Evolutionary conservation across 2,113 vertebrate species (phyloP), one percentile per base, ranked within the genome.

Genomic region (Anas platyrhynchos): DNA sequence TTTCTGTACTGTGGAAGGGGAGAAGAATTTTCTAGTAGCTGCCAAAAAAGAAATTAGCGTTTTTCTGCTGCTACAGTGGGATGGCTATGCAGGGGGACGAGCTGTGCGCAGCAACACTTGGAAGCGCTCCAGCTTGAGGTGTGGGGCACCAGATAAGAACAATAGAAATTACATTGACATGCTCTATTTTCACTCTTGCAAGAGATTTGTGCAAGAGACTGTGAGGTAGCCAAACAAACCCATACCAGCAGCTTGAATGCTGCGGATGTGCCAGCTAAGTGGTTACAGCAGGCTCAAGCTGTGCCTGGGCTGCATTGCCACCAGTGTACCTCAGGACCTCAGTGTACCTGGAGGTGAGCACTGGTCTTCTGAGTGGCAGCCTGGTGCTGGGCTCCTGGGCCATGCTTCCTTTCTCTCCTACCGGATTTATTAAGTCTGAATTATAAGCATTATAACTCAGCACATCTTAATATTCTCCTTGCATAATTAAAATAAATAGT

Each of bases 251-350:
- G 29, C 48, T 68, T n/a, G 48, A n/a, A 2, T 2, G 22, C 55
- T 69, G 0, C 9, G 55, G 81, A 16, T 44, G 6, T 69, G 74
- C 26, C 29, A 44, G 11, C 23, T 65, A 4, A 56, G 11, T 4
- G 34, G 31, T 46, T 55, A 63, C 46, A 41, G 65, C 0, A 0
- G 32, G 21, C 56, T 75, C 61, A 7, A 17, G 63, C 46, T 3
- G 3, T 66, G 50, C 36, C 27, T 46, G 22, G 68, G 18, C 56
- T 46, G 16, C 6, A 0, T 2, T 55, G 43, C 26, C 4, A 0
- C 59, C 59, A 32, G 26, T 0, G 0, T 29, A 8, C 38, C 38
- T 2, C n/a, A 20, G 8, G 41, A 41, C 41, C 41, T 41, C 59
- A 32, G 26, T 41, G 41, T 41, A 41, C 41, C 41, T 41, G n/a